A percentile compares a stretch with the other conserved stretches of the same genome.
Conservation (phyloP, 30 jellyfish, hydroid and myxozoan species). For the Clytia hemisphaerica region DNA sequence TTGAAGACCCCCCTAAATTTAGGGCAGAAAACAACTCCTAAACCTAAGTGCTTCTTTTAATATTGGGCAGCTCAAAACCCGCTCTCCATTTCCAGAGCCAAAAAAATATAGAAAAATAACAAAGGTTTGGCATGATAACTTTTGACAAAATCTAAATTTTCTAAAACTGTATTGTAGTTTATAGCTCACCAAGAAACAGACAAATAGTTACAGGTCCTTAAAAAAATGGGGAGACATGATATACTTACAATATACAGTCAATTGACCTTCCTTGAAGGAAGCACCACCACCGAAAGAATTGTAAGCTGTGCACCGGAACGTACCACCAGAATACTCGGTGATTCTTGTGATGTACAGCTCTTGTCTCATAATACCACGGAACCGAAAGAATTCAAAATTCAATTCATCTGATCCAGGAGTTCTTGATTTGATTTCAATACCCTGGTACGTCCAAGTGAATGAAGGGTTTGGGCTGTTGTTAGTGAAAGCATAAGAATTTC, state of each 20-base stretch:
- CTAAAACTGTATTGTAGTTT: background rate
- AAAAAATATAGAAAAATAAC: too few species aligned
- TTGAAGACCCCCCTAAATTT: too few species aligned
- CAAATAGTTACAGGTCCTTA: background rate
- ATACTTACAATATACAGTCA: conserved; percentile 11
- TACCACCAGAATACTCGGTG: conserved; percentile 31
- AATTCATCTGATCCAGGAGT: background rate
- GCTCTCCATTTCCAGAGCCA: too few species aligned
- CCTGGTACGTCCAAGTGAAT: conserved; percentile 23
- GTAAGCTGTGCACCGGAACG: conserved; percentile 12
- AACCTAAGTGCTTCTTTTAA: too few species aligned
- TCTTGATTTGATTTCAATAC: background rate
- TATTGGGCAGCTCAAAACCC: too few species aligned
- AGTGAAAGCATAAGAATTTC: too few species aligned
- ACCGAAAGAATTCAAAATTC: conserved; percentile 24
- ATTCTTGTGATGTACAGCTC: conserved; percentile 19
- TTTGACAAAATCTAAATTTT: background rate
- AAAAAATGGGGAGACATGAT: background rate
- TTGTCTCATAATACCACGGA: background rate
- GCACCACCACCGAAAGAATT: background rate
- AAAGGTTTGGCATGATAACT: background rate
- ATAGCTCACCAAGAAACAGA: background rate
- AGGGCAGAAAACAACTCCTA: too few species aligned
- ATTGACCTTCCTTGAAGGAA: conserved; percentile 16
- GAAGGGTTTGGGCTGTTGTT: conserved; percentile 19